Evolutionary conservation across 2,797 vertebrate genomes (phyloP).

Genomic region (Loriculus beryllinus): DNA sequence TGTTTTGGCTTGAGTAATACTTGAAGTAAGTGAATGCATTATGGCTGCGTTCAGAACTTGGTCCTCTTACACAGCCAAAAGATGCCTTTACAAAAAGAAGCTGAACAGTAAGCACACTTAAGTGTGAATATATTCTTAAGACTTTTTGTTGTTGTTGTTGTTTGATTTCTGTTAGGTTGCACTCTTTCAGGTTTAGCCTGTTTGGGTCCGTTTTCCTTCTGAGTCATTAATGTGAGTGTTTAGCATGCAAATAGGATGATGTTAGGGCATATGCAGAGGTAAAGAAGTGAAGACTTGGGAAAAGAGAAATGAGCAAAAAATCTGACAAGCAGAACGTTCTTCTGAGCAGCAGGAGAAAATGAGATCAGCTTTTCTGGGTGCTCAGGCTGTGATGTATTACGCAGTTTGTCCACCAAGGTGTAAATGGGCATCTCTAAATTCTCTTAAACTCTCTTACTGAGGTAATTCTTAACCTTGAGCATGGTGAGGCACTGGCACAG

Average conservation of each 20-base stretch:
- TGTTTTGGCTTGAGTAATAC: not conserved
- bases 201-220: not conserved
- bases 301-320: not conserved
- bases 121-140: not conserved
- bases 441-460: not conserved
- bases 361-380: not conserved
- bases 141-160: not conserved
- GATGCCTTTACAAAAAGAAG: not conserved
- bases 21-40: not conserved
- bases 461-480: not conserved
- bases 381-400: not conserved
- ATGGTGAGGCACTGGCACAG: not conserved
- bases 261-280: not conserved
- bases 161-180: not conserved
- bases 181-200: slow-evolving; percentile 29
- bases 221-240: slow-evolving; percentile 1
- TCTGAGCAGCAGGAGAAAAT: not conserved
- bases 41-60: not conserved
- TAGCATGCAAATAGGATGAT: slow-evolving; percentile 21
- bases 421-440: not conserved
- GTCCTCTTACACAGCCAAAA: not conserved
- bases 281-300: not conserved
- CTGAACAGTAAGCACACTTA: not conserved
- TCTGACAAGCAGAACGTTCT: not conserved
- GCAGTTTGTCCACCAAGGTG: not conserved